Evolutionary conservation across 37 sponge, comb jelly and placozoan genomes (phyloP).

Genomic region (Theonella swinhoei): DNA sequence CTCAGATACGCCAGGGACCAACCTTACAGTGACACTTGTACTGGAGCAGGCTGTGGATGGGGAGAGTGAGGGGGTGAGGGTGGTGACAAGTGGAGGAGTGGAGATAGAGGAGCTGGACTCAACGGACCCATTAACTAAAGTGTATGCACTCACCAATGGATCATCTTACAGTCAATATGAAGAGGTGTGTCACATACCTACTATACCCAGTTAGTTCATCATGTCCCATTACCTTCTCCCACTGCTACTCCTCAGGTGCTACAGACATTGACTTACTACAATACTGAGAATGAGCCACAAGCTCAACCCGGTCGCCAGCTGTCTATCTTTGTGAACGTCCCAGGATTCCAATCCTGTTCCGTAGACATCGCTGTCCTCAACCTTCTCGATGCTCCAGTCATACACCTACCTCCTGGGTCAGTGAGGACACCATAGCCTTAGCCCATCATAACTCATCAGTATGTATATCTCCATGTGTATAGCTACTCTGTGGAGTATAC

Average conservation of each 20-base stretch:
- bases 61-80: slow-evolving; percentile 15
- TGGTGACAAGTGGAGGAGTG: slow-evolving; percentile 4
- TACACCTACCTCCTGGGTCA: slow-evolving; percentile 37
- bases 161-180: slow-evolving; percentile 7
- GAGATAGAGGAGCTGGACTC: background rate
- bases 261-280: slow-evolving; percentile 33
- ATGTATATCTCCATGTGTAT: background rate
- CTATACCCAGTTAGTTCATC: background rate
- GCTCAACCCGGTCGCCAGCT: slow-evolving; percentile 9
- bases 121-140: background rate
- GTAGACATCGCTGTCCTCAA: slow-evolving; percentile 29
- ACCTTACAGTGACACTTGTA: slow-evolving; percentile 4
- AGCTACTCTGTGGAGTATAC: slow-evolving; percentile 23
- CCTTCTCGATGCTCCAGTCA: slow-evolving; percentile 49
- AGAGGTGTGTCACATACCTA: slow-evolving; percentile 6
- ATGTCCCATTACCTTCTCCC: background rate
- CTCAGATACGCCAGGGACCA: background rate
- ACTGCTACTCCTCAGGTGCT: slow-evolving; percentile 32
- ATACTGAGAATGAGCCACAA: slow-evolving; percentile 17
- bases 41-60: slow-evolving; percentile 24
- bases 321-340: slow-evolving; percentile 4
- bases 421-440: no score
- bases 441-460: no score
- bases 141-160: background rate
- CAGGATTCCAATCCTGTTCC: slow-evolving; percentile 12